A percentile compares a stretch with the other conserved stretches of the same genome.
Conservation (phyloP, 2,113 vertebrate species). For the Malurus alboscapulatus region DNA sequence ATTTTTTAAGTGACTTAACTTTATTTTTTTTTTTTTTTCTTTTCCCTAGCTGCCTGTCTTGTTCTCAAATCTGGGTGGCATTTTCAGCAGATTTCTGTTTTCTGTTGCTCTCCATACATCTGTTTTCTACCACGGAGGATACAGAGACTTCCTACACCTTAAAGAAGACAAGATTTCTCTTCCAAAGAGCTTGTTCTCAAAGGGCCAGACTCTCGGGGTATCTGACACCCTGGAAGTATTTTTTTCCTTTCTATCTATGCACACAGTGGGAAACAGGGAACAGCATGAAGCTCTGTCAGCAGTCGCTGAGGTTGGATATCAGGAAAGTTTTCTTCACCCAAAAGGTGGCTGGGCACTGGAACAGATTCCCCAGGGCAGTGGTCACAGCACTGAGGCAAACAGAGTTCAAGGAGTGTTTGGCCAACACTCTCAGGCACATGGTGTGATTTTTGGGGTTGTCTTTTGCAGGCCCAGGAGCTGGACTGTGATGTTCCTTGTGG, state of each 20-base stretch:
- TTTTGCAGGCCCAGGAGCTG: background rate
- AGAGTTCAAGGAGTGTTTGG: background rate
- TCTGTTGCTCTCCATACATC: background rate
- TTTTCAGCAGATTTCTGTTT: slow-evolving; percentile 1
- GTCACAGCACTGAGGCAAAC: background rate
- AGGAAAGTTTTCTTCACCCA: background rate
- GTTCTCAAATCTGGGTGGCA: background rate
- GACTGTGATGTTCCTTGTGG: background rate
- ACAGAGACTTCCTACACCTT: background rate
- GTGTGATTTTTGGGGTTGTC: background rate
- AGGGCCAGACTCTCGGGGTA: background rate
- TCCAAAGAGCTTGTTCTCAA: background rate
- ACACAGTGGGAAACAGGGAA: background rate
- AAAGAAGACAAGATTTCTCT: background rate
- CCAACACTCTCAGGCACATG: background rate
- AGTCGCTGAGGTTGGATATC: background rate
- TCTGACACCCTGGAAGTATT: background rate
- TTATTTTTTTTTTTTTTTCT: background rate
- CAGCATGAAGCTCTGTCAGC: background rate
- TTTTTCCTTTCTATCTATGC: background rate
- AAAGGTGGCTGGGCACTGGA: background rate
- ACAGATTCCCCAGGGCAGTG: background rate
- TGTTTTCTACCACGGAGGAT: background rate
- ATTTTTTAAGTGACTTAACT: background rate
- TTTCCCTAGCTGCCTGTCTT: background rate